phyloP scores from a whole-genome alignment of 2,797 vertebrate genomes.

The Acanthopagrus latus region DNA sequence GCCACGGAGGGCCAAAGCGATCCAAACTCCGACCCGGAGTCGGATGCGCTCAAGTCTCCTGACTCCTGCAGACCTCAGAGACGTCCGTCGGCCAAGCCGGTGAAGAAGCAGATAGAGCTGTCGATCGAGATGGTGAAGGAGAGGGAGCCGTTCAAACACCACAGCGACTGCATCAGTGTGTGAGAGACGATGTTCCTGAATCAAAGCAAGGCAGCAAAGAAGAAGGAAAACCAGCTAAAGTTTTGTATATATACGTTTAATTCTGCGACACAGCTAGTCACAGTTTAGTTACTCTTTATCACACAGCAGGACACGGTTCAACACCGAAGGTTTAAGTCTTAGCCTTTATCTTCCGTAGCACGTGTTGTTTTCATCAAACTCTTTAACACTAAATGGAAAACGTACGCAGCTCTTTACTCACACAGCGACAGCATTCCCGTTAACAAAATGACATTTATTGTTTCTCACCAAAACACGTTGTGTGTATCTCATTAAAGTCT shows the following conservation, averaged over 20 bases:
- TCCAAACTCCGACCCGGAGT: constrained; percentile 45
- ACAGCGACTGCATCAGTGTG: constrained; percentile 58
- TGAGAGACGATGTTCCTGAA: constrained; percentile 4
- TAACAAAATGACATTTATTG: too few species aligned
- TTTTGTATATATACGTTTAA: constrained; percentile 8
- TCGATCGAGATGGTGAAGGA: constrained; percentile 75
- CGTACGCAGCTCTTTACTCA: too few species aligned
- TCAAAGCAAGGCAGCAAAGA: background rate
- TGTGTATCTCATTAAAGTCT: background rate
- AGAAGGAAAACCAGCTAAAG: background rate
- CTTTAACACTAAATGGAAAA: background rate
- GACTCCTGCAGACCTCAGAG: constrained; percentile 31
- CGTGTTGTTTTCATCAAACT: background rate
- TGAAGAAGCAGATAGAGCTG: constrained; percentile 75
- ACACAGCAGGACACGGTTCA: background rate
- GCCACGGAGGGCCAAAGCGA: constrained; percentile 41
- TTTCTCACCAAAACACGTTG: background rate
- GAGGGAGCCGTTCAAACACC: constrained; percentile 34
- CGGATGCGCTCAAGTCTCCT: constrained; percentile 11
- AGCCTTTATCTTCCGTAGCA: background rate
- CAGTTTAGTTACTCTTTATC: background rate
- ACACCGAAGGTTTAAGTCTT: background rate
- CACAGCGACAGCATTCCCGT: too few species aligned
- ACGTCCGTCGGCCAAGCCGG: constrained; percentile 32
- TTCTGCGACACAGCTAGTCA: background rate